These are phyloP conservation scores for Microdon myrmicae DNA, from an alignment of 2,888 invertebrate genomes.

Conservation along the genomic window DNA sequence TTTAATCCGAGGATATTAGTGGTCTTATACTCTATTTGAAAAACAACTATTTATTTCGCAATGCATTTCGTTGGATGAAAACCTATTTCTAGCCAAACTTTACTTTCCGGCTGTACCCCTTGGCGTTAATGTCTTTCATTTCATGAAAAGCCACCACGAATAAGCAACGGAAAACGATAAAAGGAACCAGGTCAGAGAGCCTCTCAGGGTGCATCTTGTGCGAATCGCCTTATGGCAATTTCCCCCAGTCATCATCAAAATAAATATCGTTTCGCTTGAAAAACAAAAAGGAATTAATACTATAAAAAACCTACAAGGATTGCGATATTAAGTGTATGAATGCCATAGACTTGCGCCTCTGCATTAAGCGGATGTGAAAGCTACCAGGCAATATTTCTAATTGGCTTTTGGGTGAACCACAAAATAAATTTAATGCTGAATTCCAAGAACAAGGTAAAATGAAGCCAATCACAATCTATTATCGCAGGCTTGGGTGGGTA, in stretches of 20 bases:
- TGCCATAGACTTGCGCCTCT: conserved; percentile 8
- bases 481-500: conserved; percentile 11
- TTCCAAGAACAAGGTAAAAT: conserved; percentile 34
- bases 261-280: conserved; percentile 25
- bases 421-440: conserved; percentile 40
- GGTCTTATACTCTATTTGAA: no score
- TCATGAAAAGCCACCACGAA: no score
- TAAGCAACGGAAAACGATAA: background rate
- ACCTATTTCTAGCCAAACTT: no score
- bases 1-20: no score
- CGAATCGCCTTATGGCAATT: no score
- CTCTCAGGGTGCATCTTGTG: no score
- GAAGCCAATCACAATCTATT: conserved; percentile 22
- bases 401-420: conserved; percentile 34
- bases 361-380: conserved; percentile 1
- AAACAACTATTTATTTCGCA: no score
- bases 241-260: no score
- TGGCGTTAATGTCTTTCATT: no score
- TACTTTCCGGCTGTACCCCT: no score
- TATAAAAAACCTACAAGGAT: conserved; percentile 34
- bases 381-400: conserved; percentile 28
- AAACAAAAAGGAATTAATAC: conserved; percentile 41
- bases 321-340: conserved; percentile 30
- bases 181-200: no score
- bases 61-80: no score